Conservation (phyloP, 2,888 invertebrate genomes). For the Folsomia manolachei region DNA sequence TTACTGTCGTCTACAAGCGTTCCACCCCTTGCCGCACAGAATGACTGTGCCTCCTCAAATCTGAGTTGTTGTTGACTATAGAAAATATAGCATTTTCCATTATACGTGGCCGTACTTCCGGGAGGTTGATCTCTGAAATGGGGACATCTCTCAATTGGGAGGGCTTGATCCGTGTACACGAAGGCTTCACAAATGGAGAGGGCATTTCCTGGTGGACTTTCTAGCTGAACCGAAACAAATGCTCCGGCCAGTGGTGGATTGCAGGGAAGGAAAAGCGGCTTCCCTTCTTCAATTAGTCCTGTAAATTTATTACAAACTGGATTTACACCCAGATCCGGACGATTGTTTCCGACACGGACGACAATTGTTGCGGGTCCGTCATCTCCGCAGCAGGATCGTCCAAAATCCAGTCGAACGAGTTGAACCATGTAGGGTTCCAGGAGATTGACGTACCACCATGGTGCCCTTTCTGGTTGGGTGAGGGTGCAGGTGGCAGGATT, state of each 20-base stretch:
- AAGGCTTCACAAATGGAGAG: constrained; percentile 89
- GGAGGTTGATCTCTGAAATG: constrained; percentile 90
- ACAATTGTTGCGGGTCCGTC: constrained; percentile 78
- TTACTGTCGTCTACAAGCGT: constrained; percentile 87
- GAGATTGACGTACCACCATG: constrained; percentile 95
- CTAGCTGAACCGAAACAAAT: constrained; percentile 86
- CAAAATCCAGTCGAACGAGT: constrained; percentile 83
- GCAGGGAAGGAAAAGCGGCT: constrained; percentile 86
- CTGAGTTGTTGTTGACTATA: constrained; percentile 79
- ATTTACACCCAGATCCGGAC: constrained; percentile 86
- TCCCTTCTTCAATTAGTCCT: constrained; percentile 80
- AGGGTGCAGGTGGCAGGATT: constrained; percentile 81
- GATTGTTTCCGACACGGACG: constrained; percentile 86
- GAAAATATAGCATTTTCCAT: constrained; percentile 92
- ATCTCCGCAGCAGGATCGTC: constrained; percentile 84
- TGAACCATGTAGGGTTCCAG: constrained; percentile 94
- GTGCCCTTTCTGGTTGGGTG: constrained; percentile 76
- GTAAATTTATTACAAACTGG: constrained; percentile 88
- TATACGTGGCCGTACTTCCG: constrained; percentile 87
- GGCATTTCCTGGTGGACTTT: constrained; percentile 69
- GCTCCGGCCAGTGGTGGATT: constrained; percentile 94
- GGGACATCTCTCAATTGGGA: constrained; percentile 87
- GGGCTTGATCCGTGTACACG: constrained; percentile 86
- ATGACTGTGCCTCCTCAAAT: constrained; percentile 74
- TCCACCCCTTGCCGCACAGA: constrained; percentile 77